Base-by-base conservation (phyloP, 2,113 vertebrate genomes). In the Dasypus novemcinctus region DNA sequence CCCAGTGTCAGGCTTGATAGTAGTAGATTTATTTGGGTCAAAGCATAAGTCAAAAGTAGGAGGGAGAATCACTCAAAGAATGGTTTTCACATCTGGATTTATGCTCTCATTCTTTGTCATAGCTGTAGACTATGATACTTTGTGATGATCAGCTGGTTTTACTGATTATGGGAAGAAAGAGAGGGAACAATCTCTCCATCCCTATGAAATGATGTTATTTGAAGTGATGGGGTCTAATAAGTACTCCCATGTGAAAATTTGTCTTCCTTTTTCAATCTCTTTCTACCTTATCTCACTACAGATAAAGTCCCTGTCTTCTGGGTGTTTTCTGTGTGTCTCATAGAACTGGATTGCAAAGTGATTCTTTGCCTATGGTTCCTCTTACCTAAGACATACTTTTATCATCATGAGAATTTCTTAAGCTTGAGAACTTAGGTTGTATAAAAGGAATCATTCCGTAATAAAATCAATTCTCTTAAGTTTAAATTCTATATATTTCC, bases 371-470 rank as follows among this genome's bases (percentile, higher is more conserved):
- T 72, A 2, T 57, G 31, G 52, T 14, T 76, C 14, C 63, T 74
- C 36, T 86, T 31, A 76, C 25, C 10, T 17, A 87, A 63, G 4
- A 64, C 29, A 7, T 71, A 76, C 14, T 61, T 80, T 68, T 18
- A 75, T 79, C 54, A 76, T 88, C 25, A 72, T 68, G 63, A 75
- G 46, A 75, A 54, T 93, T 74, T 88, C 76, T 75, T 82, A 84
- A 52, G 59, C 49, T 96, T 91, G 66, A 90, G 31, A 93, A 57
- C 21, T 81, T 95, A 86, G 54, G 31, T 91, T 87, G 83, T 71
- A 75, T 96, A 81, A 93, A 96, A 87, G 52, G 27, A 87, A 54
- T 85, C 20, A 76, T 87, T 93, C 14, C 29, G 21, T 92, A 96
- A 80, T 95, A 72, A 82, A 68, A 93, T 76, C 46, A 63, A 2